phyloP scores from a whole-genome alignment of 2,888 invertebrate species.

The Metallyticus violacea region DNA sequence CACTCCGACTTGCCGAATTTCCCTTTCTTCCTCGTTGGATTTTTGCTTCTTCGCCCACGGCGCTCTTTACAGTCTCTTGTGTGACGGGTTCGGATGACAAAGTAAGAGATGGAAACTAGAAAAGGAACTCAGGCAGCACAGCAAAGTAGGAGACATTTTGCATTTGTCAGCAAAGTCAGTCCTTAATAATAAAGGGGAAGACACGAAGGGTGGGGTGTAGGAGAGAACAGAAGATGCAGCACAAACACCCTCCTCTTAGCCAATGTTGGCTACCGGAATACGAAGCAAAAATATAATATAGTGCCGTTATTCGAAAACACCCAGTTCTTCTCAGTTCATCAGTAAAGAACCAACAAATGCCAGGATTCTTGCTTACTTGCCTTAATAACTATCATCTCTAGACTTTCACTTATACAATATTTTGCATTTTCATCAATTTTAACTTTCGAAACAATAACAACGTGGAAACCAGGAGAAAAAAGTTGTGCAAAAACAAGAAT shows the following conservation, averaged over 20 bases:
- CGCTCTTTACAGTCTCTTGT: not conserved
- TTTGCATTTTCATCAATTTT: no score
- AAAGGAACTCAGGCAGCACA: not conserved
- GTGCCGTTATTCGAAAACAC: no score
- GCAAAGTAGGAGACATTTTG: slow-evolving; percentile 7
- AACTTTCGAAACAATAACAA: no score
- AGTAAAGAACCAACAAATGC: no score
- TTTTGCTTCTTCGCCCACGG: not conserved
- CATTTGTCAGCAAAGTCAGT: slow-evolving; percentile 13
- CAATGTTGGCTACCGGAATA: no score
- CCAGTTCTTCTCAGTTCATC: no score
- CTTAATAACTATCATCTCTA: no score
- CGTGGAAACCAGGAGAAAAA: no score
- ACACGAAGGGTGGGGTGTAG: not conserved
- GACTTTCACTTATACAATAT: no score
- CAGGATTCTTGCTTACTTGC: no score
- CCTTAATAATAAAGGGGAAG: slow-evolving; percentile 1
- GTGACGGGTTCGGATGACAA: not conserved
- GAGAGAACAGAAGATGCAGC: not conserved
- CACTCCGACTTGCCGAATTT: not conserved
- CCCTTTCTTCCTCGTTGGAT: not conserved
- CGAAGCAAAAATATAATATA: no score
- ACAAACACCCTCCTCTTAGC: not conserved
- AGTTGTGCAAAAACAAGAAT: no score
- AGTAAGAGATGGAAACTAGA: slow-evolving; percentile 3